Percentiles rank a stretch among this genome's conserved stretches.
These are phyloP conservation scores for Coturnix japonica DNA, from an alignment of 2,113 vertebrate species.

Conservation along the genomic window DNA sequence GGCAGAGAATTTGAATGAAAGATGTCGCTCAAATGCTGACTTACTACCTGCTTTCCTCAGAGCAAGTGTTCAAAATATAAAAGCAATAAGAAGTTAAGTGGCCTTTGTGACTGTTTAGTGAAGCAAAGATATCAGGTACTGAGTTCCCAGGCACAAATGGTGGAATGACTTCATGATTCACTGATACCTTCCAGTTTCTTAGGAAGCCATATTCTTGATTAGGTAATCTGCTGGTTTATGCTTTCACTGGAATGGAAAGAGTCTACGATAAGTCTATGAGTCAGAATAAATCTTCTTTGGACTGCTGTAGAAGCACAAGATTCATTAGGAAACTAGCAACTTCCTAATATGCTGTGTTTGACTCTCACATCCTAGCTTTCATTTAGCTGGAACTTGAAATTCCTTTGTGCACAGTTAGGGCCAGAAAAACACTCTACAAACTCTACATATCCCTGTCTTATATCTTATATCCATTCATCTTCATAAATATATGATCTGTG, in stretches of 20 bases:
- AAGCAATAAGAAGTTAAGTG: neutral
- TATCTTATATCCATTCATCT: neutral
- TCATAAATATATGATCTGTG: neutral
- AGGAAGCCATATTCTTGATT: neutral
- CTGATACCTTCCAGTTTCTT: neutral
- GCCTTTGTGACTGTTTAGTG: neutral
- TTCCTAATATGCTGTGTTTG: neutral
- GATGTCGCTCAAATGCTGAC: neutral
- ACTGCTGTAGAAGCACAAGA: neutral
- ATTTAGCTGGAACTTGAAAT: neutral
- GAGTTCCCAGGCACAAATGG: neutral
- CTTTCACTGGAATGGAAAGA: neutral
- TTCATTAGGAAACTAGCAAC: neutral
- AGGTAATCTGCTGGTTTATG: neutral
- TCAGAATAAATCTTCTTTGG: neutral
- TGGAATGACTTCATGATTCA: neutral
- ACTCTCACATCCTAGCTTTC: neutral
- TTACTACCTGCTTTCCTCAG: neutral
- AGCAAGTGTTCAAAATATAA: neutral
- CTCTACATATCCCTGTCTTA: neutral
- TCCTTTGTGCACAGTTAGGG: neutral
- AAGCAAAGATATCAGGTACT: neutral
- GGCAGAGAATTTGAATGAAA: neutral
- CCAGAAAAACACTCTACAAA: neutral
- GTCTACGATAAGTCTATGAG: neutral